phyloP scores from a whole-genome alignment of 2,113 vertebrate species.

The Saccopteryx leptura region DNA sequence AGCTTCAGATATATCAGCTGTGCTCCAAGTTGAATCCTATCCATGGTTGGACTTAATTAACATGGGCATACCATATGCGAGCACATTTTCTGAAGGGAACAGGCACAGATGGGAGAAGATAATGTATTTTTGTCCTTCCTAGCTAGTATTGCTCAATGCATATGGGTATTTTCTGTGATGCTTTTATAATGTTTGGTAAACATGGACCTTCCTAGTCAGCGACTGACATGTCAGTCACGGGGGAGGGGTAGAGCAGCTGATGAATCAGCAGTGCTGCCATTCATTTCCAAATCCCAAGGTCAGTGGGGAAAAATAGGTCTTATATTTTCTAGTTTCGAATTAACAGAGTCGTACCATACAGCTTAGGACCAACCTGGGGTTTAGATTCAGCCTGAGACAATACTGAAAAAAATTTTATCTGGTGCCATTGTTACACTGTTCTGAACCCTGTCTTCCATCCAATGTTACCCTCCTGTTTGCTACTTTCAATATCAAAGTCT shows the following conservation, averaged over 20 bases:
- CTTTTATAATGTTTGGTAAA: conserved; percentile 75
- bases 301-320: background rate
- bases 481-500: background rate
- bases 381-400: conserved; percentile 2
- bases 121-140: conserved; percentile 72
- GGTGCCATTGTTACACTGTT: background rate
- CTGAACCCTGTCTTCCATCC: background rate
- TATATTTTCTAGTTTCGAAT: background rate
- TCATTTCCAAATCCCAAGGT: background rate
- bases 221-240: conserved; percentile 23
- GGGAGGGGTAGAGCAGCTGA: conserved; percentile 17
- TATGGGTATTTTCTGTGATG: conserved; percentile 71
- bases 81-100: conserved; percentile 71
- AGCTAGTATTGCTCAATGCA: conserved; percentile 61
- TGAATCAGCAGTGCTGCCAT: background rate
- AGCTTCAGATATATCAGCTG: conserved; percentile 62
- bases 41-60: conserved; percentile 79
- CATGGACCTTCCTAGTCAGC: conserved; percentile 51
- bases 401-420: background rate
- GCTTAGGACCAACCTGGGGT: background rate
- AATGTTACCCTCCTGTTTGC: background rate
- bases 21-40: conserved; percentile 70
- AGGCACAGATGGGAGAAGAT: conserved; percentile 75
- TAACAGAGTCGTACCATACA: background rate
- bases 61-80: conserved; percentile 72